phyloP scores from a whole-genome alignment of 2,113 vertebrate genomes.

The Bagarius yarrelli region DNA sequence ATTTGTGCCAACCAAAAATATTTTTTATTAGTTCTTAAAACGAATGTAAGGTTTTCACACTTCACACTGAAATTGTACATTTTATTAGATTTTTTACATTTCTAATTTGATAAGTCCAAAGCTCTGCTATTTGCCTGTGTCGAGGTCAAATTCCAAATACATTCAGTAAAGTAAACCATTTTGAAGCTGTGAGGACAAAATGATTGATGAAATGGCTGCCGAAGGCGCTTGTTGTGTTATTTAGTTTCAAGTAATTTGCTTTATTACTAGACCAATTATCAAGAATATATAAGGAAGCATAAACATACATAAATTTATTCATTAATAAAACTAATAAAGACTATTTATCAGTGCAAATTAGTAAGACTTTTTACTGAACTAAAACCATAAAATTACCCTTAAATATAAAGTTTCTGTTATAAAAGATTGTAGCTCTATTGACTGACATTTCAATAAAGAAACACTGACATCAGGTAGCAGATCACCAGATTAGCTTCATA shows the following conservation, averaged over 20 bases:
- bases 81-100: neutral
- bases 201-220: conserved; percentile 3
- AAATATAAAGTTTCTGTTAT: neutral
- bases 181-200: conserved; percentile 8
- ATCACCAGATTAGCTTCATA: neutral
- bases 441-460: neutral
- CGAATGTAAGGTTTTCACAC: neutral
- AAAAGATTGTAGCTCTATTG: no score
- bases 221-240: neutral
- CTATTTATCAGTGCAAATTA: neutral
- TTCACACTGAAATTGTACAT: conserved; percentile 5
- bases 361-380: neutral
- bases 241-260: neutral
- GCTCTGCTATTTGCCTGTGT: neutral
- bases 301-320: neutral
- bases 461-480: neutral
- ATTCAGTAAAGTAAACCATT: neutral
- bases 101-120: neutral
- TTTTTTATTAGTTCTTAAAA: neutral
- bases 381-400: neutral
- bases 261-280: neutral
- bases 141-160: conserved; percentile 6
- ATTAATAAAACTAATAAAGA: neutral
- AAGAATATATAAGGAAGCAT: neutral
- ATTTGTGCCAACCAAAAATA: conserved; percentile 18